Evolutionary conservation across 1,140 invertebrate species (phyloP), one percentile per base, ranked within the genome.

Genomic region (Drosophila bipectinata): DNA sequence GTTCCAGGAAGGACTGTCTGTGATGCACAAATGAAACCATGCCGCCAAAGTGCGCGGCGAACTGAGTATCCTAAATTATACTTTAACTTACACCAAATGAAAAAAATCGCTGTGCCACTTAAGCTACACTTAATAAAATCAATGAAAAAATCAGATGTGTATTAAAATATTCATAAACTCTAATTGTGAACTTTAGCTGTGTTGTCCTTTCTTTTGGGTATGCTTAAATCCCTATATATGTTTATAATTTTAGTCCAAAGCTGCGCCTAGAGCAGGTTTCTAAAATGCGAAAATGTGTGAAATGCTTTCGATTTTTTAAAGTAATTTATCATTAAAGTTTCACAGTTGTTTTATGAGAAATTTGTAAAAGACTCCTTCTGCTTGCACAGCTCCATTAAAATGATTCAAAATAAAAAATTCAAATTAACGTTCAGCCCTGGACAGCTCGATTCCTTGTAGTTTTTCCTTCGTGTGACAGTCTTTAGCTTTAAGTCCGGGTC

Each of bases 381-480:
- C 62, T 28, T 56, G 60, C 24, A 55, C 51, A 62, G 59, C 52
- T 63, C 56, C 3, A 14, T 34, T 18, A n/a, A 52, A 63, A 64
- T 41, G 34, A 51, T 37, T 34, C 0, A 61, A 61, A 57, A 12
- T 56, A 8, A 7, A 7, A 26, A 37, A 44, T 37, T 51, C 37
- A 30, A 63, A 49, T 37, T 41, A 32, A 32, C 45, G 39, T 3
- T 24, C 45, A 44, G 71, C 69, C 56, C 72, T 47, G 62, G 58
- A 66, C 60, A 41, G 28, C 24, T n/a, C 62, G 37, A n/a, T 72
- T 59, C 62, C 72, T 84, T 67, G 54, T 67, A 79, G 14, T 84
- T 67, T 75, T 14, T 67, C 44, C 44, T 59, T 18, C 28, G 14
- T 63, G 52, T 58, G 41, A 47, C 79, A 82, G 61, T 85, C 61